Evolutionary conservation across 2,113 vertebrate genomes (phyloP), one percentile per base, ranked within the genome.

Genomic region (Eurystomus gularis): DNA sequence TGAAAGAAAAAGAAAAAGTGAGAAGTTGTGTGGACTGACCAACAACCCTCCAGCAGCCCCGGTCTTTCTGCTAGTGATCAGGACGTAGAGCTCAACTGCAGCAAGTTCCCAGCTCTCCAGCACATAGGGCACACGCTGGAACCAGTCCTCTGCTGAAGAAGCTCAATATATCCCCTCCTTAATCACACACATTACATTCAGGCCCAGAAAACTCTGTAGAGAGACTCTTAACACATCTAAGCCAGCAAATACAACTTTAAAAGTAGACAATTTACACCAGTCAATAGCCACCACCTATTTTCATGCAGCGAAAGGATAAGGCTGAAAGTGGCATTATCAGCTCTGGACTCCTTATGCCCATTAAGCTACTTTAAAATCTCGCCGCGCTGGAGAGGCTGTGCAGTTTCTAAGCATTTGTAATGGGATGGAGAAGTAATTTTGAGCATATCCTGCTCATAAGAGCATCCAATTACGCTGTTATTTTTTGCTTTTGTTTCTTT

Each of bases 401-500:
- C 76, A 78, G 87, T 93, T 93, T 93, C 69, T 84, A 88, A 95
- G 83, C 64, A 81, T 72, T 75, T 75, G n/a, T 40, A 91, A 88
- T 65, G 49, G 70, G 90, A 68, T 28, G 28, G 51, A 95, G 78
- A 84, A 92, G 72, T 89, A 3, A 92, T 84, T 95, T 86, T 92
- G 73, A 96, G 70, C 86, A 72, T 12, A 92, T 49, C 73, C 44
- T 84, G 83, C 23, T 79, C 51, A 7, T 64, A 92, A 90, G 35
- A 92, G 68, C 90, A 75, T 78, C 72, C 10, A 7, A 94, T 71
- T 86, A 72, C 52, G 10, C 15, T 25, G 76, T 40, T 81, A 54
- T 61, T 92, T 90, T 93, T 86, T 7, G 11, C 18, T 64, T 93
- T 93, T 90, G 33, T 65, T 93, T 96, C 95, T 91, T 93, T 61